These are phyloP conservation scores for Orthonyx spaldingii DNA, from an alignment of 2,113 vertebrate species.

Conservation along the genomic window DNA sequence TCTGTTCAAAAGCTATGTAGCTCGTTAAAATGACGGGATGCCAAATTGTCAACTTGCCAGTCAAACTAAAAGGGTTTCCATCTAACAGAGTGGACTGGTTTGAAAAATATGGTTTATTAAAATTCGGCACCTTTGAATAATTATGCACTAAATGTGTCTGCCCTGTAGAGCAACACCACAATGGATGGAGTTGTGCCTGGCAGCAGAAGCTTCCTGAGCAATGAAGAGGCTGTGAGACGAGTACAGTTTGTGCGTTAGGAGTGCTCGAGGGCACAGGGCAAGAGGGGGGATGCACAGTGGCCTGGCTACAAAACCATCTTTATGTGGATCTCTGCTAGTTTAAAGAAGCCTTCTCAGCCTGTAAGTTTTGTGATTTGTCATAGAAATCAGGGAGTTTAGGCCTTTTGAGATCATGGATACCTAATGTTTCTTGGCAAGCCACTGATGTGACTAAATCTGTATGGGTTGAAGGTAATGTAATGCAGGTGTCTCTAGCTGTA, in stretches of 20 bases:
- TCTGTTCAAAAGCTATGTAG: background rate
- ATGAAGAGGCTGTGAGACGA: background rate
- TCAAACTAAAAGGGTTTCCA: background rate
- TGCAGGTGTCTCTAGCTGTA: background rate
- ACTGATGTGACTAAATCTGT: fast-evolving
- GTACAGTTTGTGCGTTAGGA: background rate
- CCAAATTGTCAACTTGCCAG: background rate
- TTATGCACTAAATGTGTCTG: background rate
- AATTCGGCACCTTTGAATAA: background rate
- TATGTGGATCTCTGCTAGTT: fast-evolving
- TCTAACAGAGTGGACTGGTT: background rate
- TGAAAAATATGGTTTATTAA: background rate
- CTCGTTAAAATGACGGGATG: background rate
- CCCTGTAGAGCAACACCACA: background rate
- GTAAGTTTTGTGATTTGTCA: background rate
- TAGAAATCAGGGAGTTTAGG: background rate
- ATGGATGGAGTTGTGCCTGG: background rate
- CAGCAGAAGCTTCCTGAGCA: background rate
- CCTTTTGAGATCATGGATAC: fast-evolving
- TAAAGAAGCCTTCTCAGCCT: background rate
- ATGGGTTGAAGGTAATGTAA: fast-evolving
- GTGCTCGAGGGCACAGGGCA: background rate
- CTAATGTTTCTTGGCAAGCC: background rate
- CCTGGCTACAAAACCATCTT: background rate
- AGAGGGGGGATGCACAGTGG: fast-evolving